A percentile compares a stretch with the other conserved stretches of the same genome.
Evolutionary conservation across 2,113 vertebrate species (phyloP).

Genomic region (Micronisus gabar): DNA sequence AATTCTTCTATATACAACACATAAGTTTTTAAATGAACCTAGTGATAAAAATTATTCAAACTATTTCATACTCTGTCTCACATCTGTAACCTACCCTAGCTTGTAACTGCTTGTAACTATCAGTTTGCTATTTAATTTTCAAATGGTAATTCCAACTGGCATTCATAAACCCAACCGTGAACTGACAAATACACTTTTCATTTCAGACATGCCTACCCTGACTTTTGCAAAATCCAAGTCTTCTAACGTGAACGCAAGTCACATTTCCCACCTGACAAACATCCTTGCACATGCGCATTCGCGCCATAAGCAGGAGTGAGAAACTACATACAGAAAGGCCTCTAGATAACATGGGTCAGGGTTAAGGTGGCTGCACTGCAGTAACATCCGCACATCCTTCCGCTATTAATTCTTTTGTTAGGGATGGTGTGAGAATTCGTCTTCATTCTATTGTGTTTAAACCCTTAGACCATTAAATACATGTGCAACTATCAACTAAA

Average conservation of each 20-base stretch:
- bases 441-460: background rate
- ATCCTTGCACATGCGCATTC: background rate
- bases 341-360: background rate
- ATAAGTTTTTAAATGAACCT: background rate
- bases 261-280: background rate
- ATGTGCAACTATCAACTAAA: background rate
- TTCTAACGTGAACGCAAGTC: background rate
- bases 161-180: background rate
- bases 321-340: background rate
- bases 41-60: background rate
- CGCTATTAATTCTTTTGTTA: background rate
- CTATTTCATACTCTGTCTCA: background rate
- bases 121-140: background rate
- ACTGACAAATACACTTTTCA: background rate
- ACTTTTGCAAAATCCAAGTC: background rate
- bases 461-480: background rate
- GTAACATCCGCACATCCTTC: background rate
- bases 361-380: rapidly evolving
- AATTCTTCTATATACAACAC: background rate
- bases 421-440: rapidly evolving
- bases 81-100: background rate
- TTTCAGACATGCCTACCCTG: background rate
- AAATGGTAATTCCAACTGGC: background rate
- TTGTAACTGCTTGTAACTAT: background rate
- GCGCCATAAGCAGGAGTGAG: background rate